Conservation (phyloP, 2,797 vertebrate species). For the Crocidura indochinensis region DNA sequence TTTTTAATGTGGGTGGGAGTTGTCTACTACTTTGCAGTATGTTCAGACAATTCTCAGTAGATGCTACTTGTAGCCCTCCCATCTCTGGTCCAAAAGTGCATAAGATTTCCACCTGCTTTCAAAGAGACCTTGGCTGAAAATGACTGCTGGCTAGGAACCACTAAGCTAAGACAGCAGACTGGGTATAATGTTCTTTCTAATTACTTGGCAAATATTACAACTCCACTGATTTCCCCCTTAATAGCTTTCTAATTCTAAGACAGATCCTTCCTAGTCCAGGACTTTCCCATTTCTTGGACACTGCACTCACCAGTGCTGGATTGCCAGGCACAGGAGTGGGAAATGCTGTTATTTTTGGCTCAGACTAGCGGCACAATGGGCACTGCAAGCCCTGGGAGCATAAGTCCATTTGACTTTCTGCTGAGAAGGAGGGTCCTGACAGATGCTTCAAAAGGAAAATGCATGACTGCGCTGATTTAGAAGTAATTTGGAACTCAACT, state of each 20-base stretch:
- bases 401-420: neutral
- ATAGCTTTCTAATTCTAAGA: neutral
- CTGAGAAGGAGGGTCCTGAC: neutral
- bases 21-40: neutral
- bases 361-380: neutral
- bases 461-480: neutral
- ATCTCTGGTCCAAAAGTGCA: neutral
- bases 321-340: neutral
- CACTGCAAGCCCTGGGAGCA: neutral
- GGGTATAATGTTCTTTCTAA: neutral
- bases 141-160: neutral
- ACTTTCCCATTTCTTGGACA: conserved; percentile 12
- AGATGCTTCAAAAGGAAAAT: neutral
- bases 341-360: neutral
- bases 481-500: neutral
- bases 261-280: neutral
- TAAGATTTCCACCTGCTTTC: neutral
- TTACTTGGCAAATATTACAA: neutral
- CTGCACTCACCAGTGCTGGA: neutral
- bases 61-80: neutral
- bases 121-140: neutral
- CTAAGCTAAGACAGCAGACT: neutral
- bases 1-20: neutral
- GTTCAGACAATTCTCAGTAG: neutral
- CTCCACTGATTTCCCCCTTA: neutral